Conservation (phyloP, 1,140 invertebrate genomes). For the Diploscapter pachys region DNA sequence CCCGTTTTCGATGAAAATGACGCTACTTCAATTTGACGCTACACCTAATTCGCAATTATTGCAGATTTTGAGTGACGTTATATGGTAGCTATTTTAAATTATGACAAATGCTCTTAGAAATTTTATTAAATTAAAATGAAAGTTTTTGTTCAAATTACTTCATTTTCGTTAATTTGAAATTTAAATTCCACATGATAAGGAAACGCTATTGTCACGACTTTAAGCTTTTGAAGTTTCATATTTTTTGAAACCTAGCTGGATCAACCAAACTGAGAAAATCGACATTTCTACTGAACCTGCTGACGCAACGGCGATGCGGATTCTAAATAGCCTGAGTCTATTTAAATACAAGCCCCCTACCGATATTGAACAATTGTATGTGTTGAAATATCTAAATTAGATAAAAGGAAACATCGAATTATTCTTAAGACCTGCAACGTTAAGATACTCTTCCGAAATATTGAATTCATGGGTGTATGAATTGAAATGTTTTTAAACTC, state of each 20-base stretch:
- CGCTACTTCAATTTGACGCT: slow-evolving; percentile 3
- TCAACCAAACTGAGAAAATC: slow-evolving; percentile 1
- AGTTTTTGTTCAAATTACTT: neutral
- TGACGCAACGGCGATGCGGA: slow-evolving; percentile 5
- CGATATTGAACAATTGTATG: neutral
- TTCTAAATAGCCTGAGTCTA: slow-evolving; percentile 3
- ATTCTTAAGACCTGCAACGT: no score
- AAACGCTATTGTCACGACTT: neutral
- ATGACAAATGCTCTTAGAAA: neutral
- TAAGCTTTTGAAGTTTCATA: neutral
- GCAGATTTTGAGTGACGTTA: slow-evolving; percentile 14
- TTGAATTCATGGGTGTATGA: no score
- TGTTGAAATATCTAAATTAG: no score
- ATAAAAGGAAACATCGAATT: no score
- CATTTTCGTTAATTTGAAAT: neutral
- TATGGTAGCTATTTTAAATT: neutral
- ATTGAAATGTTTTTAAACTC: slow-evolving; percentile 2
- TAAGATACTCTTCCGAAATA: no score
- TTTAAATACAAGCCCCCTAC: slow-evolving; percentile 16
- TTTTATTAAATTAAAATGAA: neutral
- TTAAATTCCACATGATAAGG: neutral
- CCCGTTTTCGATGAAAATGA: slow-evolving; percentile 4
- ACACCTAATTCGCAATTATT: neutral
- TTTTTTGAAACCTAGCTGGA: slow-evolving; percentile 3
- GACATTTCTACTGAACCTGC: slow-evolving; percentile 4